A percentile compares a stretch with the other conserved stretches of the same genome.
Evolutionary conservation across 2,888 invertebrate genomes (phyloP).

Genomic region (Tinea pellionella): DNA sequence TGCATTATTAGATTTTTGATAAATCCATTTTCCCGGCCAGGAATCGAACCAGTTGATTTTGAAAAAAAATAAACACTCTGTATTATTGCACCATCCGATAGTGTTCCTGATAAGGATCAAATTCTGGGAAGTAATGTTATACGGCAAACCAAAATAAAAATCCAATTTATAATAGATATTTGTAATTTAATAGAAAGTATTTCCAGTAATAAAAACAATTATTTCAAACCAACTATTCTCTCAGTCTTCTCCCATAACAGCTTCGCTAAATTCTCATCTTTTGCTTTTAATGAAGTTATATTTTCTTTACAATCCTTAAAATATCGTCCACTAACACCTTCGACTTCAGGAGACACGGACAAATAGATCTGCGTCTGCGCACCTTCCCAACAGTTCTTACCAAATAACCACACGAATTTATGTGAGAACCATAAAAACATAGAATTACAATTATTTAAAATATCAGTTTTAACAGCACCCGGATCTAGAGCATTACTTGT

Average conservation of each 20-base stretch:
- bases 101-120: too few species aligned
- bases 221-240: slow-evolving; percentile 39
- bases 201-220: slow-evolving; percentile 14
- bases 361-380: slow-evolving; percentile 69
- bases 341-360: slow-evolving; percentile 61
- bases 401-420: slow-evolving; percentile 24
- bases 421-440: slow-evolving; percentile 16
- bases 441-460: slow-evolving; percentile 64
- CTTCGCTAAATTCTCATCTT: slow-evolving; percentile 56
- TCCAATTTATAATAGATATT: too few species aligned
- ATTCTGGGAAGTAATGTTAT: too few species aligned
- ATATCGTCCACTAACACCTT: slow-evolving; percentile 70
- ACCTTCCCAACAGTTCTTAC: slow-evolving; percentile 39
- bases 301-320: slow-evolving; percentile 66
- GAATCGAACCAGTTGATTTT: too few species aligned
- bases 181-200: too few species aligned
- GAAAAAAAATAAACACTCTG: too few species aligned
- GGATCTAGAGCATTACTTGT: slow-evolving; percentile 86
- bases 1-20: too few species aligned
- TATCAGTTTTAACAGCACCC: slow-evolving; percentile 80
- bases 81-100: too few species aligned
- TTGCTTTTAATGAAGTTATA: slow-evolving; percentile 43
- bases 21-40: too few species aligned
- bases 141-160: too few species aligned
- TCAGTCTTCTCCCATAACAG: slow-evolving; percentile 76